phyloP scores from a whole-genome alignment of 2,797 vertebrate genomes.

The Clarias fuscus region DNA sequence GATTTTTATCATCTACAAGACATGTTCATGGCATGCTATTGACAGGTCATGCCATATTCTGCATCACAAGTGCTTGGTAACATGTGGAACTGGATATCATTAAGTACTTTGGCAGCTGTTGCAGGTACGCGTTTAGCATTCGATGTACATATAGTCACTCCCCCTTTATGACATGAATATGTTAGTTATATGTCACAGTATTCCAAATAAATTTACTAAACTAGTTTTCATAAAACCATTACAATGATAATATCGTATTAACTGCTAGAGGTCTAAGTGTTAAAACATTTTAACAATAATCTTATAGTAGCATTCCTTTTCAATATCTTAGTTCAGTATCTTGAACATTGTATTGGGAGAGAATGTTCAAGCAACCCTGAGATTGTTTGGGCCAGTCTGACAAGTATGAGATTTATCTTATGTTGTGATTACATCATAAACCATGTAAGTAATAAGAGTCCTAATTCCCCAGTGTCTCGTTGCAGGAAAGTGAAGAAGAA shows the following conservation, averaged over 20 bases:
- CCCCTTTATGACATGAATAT: neutral
- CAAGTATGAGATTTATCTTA: conserved; percentile 16
- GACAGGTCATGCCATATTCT: neutral
- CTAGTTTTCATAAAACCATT: neutral
- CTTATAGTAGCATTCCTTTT: neutral
- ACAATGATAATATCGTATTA: neutral
- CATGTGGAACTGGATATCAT: neutral
- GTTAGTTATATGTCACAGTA: neutral
- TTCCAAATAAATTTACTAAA: neutral
- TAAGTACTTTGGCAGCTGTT: neutral
- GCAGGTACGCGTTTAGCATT: neutral
- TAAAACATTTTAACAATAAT: neutral
- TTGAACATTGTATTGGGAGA: neutral
- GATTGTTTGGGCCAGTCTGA: neutral
- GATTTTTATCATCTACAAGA: neutral
- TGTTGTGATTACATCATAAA: conserved; percentile 42
- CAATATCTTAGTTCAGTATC: neutral
- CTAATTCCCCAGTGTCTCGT: conserved; percentile 24
- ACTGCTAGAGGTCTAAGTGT: neutral
- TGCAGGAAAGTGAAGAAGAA: conserved; percentile 40
- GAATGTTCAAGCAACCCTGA: neutral
- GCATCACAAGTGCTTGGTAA: neutral
- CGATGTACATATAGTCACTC: neutral
- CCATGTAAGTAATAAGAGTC: conserved; percentile 45
- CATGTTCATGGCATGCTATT: neutral